Conservation (phyloP, 2,888 invertebrate species). For the Acleris holmiana region DNA sequence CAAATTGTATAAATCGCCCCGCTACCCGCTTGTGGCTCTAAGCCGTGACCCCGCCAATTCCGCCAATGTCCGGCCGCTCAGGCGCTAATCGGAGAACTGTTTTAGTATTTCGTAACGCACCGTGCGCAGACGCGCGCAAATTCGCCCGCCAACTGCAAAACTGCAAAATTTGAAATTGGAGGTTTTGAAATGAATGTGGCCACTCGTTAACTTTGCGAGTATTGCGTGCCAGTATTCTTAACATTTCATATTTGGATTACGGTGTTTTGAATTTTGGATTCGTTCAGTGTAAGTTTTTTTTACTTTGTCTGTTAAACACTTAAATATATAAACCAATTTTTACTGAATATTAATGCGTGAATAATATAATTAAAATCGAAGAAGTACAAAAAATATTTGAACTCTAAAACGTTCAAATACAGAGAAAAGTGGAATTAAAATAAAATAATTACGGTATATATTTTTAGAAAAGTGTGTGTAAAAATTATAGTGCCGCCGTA, state of each 20-base stretch:
- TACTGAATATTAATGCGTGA: too few species aligned
- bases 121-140: slow-evolving; percentile 28
- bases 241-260: slow-evolving; percentile 17
- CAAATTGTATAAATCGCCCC: slow-evolving; percentile 6
- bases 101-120: slow-evolving; percentile 33
- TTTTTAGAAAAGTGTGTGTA: too few species aligned
- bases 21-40: slow-evolving; percentile 21
- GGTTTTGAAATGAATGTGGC: background rate
- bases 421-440: background rate
- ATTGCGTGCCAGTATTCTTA: background rate
- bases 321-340: too few species aligned
- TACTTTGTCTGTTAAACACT: too few species aligned
- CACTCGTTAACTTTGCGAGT: background rate
- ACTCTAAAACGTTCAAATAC: too few species aligned
- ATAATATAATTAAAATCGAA: too few species aligned
- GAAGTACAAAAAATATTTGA: too few species aligned
- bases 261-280: slow-evolving; percentile 18
- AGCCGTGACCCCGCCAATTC: slow-evolving; percentile 17
- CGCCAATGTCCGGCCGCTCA: slow-evolving; percentile 25
- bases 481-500: too few species aligned
- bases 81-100: slow-evolving; percentile 32
- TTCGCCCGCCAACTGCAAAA: background rate
- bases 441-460: background rate
- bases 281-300: background rate
- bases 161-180: slow-evolving; percentile 6